Evolutionary conservation across 2,797 vertebrate genomes (phyloP).

Genomic region (Astyanax mexicanus): DNA sequence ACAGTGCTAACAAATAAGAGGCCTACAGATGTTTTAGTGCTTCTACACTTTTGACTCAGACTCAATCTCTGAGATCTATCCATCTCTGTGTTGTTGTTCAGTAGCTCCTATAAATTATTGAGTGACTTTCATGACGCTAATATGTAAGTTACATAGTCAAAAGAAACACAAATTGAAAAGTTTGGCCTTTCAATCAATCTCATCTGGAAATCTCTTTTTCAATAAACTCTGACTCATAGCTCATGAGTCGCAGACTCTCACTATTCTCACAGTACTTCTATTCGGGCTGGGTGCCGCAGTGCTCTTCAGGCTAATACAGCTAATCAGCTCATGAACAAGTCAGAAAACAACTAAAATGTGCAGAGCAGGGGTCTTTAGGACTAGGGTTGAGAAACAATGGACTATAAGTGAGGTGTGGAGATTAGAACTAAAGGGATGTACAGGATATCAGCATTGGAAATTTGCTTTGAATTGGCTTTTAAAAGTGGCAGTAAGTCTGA

Average conservation of each 20-base stretch:
- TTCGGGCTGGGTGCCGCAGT: constrained; percentile 27
- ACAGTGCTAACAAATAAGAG: too few species aligned
- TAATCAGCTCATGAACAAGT: too few species aligned
- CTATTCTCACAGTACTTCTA: constrained; percentile 21
- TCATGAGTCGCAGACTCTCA: background rate
- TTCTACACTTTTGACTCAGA: background rate
- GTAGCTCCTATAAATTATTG: background rate
- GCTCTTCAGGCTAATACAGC: too few species aligned
- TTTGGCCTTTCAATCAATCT: too few species aligned
- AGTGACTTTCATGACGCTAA: background rate
- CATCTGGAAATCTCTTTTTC: constrained; percentile 3
- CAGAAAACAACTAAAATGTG: too few species aligned
- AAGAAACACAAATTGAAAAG: background rate
- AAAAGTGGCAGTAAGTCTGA: too few species aligned
- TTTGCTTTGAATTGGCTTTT: too few species aligned
- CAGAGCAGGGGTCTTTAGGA: too few species aligned
- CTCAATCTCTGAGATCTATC: background rate
- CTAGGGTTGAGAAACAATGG: too few species aligned
- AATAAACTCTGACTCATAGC: background rate
- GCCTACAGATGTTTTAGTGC: background rate
- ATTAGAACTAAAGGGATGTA: constrained; percentile 20
- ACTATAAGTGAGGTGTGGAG: constrained; percentile 21
- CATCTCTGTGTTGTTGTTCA: background rate
- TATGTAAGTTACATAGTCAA: background rate
- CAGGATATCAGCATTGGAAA: background rate